Percentiles rank a stretch among this genome's conserved stretches.
phyloP scores from a whole-genome alignment of 92 coral and sea anemone species.

The Zoanthus sociatus region DNA sequence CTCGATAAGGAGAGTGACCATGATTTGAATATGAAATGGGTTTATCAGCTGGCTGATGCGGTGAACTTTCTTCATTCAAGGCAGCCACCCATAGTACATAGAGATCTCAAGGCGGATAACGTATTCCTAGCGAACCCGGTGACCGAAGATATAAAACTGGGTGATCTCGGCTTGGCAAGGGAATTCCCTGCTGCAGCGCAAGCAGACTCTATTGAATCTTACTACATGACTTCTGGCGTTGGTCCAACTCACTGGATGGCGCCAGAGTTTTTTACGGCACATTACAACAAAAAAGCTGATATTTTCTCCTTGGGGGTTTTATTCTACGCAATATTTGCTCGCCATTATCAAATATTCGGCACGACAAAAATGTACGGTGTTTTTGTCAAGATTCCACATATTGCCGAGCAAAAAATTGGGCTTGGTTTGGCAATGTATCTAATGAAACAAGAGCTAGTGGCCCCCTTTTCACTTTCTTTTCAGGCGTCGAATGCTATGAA shows the following conservation, averaged over 20 bases:
- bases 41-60: conserved; percentile 81
- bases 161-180: conserved; percentile 31
- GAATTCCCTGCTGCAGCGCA: conserved; percentile 53
- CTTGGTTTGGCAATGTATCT: conserved; percentile 62
- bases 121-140: conserved; percentile 25
- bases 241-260: conserved; percentile 81
- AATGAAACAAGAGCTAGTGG: conserved; percentile 54
- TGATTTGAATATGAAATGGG: conserved; percentile 69
- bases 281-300: conserved; percentile 81
- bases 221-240: conserved; percentile 61
- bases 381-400: conserved; percentile 56
- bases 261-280: conserved; percentile 67
- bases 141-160: conserved; percentile 15
- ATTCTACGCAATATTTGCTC: conserved; percentile 80
- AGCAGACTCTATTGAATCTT: conserved; percentile 15
- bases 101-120: conserved; percentile 44
- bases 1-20: conserved; percentile 53
- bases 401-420: conserved; percentile 17
- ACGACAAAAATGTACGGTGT: conserved; percentile 74
- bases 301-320: conserved; percentile 81
- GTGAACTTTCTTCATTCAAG: conserved; percentile 72
- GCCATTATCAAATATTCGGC: conserved; percentile 59
- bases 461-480: conserved; percentile 34
- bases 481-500: conserved; percentile 49
- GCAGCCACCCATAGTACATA: conserved; percentile 40